Evolutionary conservation across 2,797 vertebrate genomes (phyloP).

Genomic region (Rhabdomys pumilio): DNA sequence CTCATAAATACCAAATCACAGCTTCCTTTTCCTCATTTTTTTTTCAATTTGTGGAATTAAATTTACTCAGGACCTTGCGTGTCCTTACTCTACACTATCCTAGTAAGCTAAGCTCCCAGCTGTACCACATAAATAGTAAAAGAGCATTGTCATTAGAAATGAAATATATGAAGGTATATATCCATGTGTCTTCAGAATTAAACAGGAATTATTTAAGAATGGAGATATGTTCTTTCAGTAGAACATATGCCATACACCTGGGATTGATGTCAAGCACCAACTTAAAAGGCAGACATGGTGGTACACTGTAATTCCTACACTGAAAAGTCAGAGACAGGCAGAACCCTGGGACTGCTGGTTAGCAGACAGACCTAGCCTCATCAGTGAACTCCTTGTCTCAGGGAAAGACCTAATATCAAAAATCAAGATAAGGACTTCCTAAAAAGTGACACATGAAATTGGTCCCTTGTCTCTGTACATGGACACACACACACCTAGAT

Average conservation of each 20-base stretch:
- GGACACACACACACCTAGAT: not conserved
- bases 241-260: not conserved
- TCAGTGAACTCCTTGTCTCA: not conserved
- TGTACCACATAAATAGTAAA: slow-evolving; percentile 40
- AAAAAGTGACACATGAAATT: not conserved
- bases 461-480: not conserved
- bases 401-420: not conserved
- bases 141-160: slow-evolving; percentile 7
- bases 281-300: not conserved
- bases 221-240: not conserved
- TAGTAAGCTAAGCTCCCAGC: not conserved
- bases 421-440: not conserved
- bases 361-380: not conserved
- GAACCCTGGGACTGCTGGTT: not conserved
- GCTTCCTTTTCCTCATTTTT: not conserved
- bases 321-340: not conserved
- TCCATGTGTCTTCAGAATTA: slow-evolving; percentile 40
- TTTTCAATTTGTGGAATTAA: not conserved
- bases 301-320: not conserved
- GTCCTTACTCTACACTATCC: not conserved
- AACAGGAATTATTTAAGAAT: not conserved
- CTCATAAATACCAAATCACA: slow-evolving; percentile 3
- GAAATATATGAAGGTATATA: not conserved
- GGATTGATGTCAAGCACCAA: not conserved
- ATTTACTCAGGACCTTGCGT: not conserved